Base-by-base conservation (phyloP, 2,113 vertebrate genomes). In the Danio rerio region DNA sequence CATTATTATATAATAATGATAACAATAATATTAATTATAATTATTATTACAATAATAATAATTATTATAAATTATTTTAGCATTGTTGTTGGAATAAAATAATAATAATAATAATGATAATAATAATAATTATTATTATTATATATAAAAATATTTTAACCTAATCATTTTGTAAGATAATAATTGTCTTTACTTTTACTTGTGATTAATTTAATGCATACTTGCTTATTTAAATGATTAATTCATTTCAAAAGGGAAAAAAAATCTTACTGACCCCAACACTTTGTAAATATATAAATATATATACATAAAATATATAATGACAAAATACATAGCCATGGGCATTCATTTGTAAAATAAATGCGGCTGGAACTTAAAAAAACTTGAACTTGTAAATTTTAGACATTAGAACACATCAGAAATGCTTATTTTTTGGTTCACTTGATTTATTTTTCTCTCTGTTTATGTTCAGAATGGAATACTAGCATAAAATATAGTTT, bases 381-480 rank as follows among this genome's bases (percentile, higher is more conserved):
- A 76, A 76, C 71, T 18, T 74, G 31, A 74, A 74, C 52, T 9
- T 40, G 10, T 5, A 56, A 56, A n/a, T 56, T 56, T 56, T 53
- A 55, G 49, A 52, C 50, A 16, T 16, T 53, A 71, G 7, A 31
- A 31, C 31, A 31, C 31, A 31, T 31, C 31, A 31, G 31, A 31
- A 55, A 55, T 42, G 50, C 42, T 55, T 56, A 72, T 15, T 55
- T 45, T 53, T 72, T 43, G 11, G 6, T 7, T 11, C 1, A n/a
- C 43, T 10, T 58, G 6, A 18, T 74, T 11, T 58, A 10, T 58
- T 58, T 6, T 74, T 71, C 31, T 74, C 5, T 73, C 31, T 18
- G 52, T 71, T 21, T 74, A 58, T 74, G 71, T 74, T 74, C 72
- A 75, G 53, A 75, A 75, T 75, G 72, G 72, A 20, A 20, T 43